Conservation (phyloP, 92 coral and sea anemone species). For the Zoanthus sansibaricus region DNA sequence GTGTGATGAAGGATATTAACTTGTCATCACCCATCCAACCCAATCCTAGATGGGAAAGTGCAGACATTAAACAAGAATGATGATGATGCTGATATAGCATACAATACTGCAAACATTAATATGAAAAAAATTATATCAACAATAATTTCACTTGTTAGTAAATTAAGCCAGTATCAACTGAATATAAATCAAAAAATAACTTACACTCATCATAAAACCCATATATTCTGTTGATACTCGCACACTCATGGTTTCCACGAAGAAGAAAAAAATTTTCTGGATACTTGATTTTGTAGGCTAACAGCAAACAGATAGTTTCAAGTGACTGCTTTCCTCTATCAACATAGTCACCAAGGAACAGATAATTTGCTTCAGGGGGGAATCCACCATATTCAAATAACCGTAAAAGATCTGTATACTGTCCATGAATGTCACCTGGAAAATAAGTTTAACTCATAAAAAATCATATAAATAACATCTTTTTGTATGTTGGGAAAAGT, state of each 20-base stretch:
- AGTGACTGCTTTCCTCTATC: constrained; percentile 99
- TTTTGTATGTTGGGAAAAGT: too few species aligned
- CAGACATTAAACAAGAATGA: too few species aligned
- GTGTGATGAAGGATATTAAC: too few species aligned
- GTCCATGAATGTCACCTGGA: constrained; percentile 98
- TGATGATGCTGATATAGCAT: too few species aligned
- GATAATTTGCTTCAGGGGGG: constrained; percentile 98
- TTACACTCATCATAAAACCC: constrained; percentile 99
- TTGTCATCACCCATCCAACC: too few species aligned
- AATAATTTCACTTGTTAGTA: too few species aligned
- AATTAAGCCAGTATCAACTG: too few species aligned
- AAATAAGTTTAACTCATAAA: neutral
- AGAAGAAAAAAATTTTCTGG: constrained; percentile 98
- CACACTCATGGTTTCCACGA: constrained; percentile 99
- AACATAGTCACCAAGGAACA: constrained; percentile 98
- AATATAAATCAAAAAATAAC: constrained; percentile 18
- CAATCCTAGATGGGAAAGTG: too few species aligned
- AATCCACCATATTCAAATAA: constrained; percentile 99
- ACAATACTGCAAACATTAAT: too few species aligned
- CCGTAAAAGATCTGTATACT: constrained; percentile 95
- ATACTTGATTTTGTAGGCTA: constrained; percentile 98
- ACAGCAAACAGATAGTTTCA: constrained; percentile 94
- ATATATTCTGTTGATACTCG: constrained; percentile 97
- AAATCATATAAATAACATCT: too few species aligned
- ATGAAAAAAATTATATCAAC: too few species aligned